Evolutionary conservation across 1,140 invertebrate species (phyloP).

Genomic region (Atta texana): DNA sequence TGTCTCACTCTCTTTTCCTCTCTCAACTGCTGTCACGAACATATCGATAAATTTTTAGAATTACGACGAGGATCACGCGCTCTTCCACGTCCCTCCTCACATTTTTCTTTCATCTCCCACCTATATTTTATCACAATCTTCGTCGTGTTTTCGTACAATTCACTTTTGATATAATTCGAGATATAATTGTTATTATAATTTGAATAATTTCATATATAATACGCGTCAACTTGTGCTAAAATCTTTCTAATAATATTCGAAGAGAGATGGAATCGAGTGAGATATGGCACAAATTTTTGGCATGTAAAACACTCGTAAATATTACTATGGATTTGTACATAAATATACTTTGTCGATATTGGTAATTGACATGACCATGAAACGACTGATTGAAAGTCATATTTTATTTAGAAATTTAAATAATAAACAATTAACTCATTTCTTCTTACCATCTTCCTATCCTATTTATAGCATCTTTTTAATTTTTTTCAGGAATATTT

Average conservation of each 20-base stretch:
- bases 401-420: constrained; percentile 5
- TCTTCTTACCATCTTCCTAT: too few species aligned
- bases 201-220: neutral
- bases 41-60: constrained; percentile 54
- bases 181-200: neutral
- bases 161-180: neutral
- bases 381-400: neutral
- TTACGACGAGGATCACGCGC: constrained; percentile 25
- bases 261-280: neutral
- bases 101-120: neutral
- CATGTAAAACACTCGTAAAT: neutral
- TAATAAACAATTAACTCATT: too few species aligned
- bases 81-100: neutral
- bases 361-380: neutral
- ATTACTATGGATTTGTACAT: neutral
- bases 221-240: neutral
- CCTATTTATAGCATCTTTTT: too few species aligned
- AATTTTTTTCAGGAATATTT: too few species aligned
- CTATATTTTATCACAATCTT: neutral
- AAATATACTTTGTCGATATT: neutral
- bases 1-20: constrained; percentile 7
- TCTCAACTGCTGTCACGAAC: constrained; percentile 6
- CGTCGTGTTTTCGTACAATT: constrained; percentile 43
- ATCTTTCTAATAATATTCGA: constrained; percentile 4
- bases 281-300: neutral